These are phyloP conservation scores for Ridgeia piscesae DNA, from an alignment of 1,140 invertebrate species.

Conservation along the genomic window DNA sequence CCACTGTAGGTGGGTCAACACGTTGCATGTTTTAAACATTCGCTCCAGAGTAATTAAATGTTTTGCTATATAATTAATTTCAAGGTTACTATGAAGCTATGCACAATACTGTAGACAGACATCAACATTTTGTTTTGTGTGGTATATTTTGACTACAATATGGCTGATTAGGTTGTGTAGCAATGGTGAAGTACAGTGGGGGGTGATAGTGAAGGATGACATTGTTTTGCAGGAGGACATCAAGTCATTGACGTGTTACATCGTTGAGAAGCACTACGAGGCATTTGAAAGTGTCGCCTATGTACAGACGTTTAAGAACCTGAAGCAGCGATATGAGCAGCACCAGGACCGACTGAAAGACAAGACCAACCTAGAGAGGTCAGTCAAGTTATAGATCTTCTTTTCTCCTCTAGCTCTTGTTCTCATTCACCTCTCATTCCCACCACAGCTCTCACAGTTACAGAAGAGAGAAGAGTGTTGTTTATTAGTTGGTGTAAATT, in stretches of 20 bases:
- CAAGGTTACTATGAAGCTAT: no score
- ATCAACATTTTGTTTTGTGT: no score
- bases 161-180: background rate
- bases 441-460: no score
- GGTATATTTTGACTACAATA: background rate
- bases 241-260: slow-evolving; percentile 89
- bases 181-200: background rate
- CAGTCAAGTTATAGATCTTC: background rate
- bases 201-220: background rate
- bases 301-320: slow-evolving; percentile 93
- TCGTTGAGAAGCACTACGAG: slow-evolving; percentile 93
- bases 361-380: slow-evolving; percentile 39
- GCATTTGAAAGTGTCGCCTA: slow-evolving; percentile 91
- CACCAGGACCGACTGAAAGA: slow-evolving; percentile 73
- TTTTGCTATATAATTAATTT: no score
- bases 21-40: no score
- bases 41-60: no score
- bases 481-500: no score
- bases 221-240: slow-evolving; percentile 77
- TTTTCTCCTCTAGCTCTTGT: no score
- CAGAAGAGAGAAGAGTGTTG: no score
- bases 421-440: no score
- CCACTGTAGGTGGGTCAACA: no score
- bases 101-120: no score
- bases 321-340: slow-evolving; percentile 90